These are phyloP conservation scores for Colinus virginianus DNA, from an alignment of 2,113 vertebrate species.

Conservation along the genomic window DNA sequence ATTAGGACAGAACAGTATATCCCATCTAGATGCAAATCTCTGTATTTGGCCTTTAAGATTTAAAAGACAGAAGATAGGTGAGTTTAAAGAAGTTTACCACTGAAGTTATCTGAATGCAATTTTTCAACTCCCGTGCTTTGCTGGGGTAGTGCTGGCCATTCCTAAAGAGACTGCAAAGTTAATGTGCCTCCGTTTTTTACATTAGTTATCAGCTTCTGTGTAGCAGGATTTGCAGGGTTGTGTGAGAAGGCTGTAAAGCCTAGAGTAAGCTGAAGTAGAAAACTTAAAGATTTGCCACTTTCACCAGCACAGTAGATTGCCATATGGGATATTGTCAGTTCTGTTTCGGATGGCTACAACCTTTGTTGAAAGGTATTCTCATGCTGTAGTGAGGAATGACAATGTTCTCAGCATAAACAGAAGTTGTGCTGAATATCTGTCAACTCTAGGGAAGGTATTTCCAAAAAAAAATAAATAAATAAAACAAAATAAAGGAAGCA, in stretches of 20 bases:
- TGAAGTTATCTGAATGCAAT: background rate
- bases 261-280: background rate
- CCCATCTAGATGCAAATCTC: background rate
- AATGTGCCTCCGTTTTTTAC: rapidly evolving
- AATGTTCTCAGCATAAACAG: background rate
- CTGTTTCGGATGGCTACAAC: background rate
- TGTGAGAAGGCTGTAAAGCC: background rate
- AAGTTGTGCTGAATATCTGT: background rate
- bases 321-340: background rate
- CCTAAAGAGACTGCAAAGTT: background rate
- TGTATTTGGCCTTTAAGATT: rapidly evolving
- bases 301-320: background rate
- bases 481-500: background rate
- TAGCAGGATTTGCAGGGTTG: background rate
- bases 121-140: background rate
- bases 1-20: background rate
- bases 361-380: background rate
- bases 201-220: background rate
- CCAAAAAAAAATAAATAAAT: no score
- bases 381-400: background rate
- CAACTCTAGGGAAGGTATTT: background rate
- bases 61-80: background rate
- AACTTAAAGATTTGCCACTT: background rate
- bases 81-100: background rate
- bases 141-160: background rate